Evolutionary conservation across 2,888 invertebrate genomes (phyloP).

Genomic region (Euzetes globulus): DNA sequence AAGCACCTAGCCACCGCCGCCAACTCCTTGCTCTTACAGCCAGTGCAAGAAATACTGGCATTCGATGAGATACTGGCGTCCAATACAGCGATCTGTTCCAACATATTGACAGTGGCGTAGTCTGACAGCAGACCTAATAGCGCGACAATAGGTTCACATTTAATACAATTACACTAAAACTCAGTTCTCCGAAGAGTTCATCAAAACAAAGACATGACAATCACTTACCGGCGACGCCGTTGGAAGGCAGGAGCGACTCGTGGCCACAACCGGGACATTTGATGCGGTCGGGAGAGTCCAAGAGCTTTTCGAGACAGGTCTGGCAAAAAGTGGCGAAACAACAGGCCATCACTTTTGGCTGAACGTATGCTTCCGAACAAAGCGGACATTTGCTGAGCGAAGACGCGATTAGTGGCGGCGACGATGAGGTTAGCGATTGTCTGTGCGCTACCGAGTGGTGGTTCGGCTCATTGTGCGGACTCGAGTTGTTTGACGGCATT

Average conservation of each 20-base stretch:
- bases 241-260: constrained; percentile 48
- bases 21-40: constrained; percentile 89
- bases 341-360: constrained; percentile 68
- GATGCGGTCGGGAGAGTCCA: constrained; percentile 62
- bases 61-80: constrained; percentile 52
- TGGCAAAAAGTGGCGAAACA: constrained; percentile 73
- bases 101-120: constrained; percentile 53
- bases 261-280: constrained; percentile 61
- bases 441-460: constrained; percentile 1
- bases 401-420: constrained; percentile 1
- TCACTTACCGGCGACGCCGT: constrained; percentile 49
- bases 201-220: background rate
- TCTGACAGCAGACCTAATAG: constrained; percentile 58
- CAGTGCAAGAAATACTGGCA: constrained; percentile 65
- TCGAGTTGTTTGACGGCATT: background rate
- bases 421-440: background rate
- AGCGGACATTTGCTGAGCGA: constrained; percentile 55
- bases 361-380: constrained; percentile 66
- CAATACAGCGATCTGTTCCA: constrained; percentile 47
- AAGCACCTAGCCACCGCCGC: constrained; percentile 92
- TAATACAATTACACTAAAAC: background rate
- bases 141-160: background rate
- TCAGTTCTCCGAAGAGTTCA: background rate
- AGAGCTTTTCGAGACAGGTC: constrained; percentile 66
- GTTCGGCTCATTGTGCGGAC: constrained; percentile 6